These are phyloP conservation scores for Sitophilus oryzae DNA, from an alignment of 1,140 invertebrate genomes.

Conservation along the genomic window DNA sequence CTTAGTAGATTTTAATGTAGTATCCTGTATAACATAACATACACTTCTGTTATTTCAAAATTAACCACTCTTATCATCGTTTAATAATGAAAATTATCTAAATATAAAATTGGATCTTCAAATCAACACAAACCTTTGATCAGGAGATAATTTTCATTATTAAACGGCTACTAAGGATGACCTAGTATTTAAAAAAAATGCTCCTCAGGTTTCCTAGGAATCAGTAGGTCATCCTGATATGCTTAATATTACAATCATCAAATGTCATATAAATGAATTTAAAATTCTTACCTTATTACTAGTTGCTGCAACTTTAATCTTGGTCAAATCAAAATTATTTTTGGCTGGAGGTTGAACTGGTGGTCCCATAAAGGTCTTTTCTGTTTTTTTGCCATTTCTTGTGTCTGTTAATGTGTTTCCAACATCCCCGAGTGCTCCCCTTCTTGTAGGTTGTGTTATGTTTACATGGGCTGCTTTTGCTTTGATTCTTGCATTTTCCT, in stretches of 20 bases:
- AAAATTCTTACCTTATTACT: constrained; percentile 1
- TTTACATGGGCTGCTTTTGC: constrained; percentile 8
- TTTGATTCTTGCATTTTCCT: constrained; percentile 22
- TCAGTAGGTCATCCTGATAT: no score
- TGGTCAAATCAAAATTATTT: background rate
- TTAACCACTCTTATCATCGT: no score
- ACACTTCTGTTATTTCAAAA: no score
- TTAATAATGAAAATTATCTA: no score
- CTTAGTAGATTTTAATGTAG: background rate
- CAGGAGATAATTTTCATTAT: no score
- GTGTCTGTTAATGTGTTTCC: constrained; percentile 24
- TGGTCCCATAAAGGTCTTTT: constrained; percentile 11
- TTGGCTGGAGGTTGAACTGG: background rate
- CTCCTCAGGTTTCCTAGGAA: no score
- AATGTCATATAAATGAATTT: no score
- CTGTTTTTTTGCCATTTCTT: background rate
- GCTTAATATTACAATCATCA: no score
- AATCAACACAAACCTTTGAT: no score
- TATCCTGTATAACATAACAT: background rate
- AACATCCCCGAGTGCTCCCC: constrained; percentile 30
- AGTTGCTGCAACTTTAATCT: background rate
- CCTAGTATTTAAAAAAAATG: no score
- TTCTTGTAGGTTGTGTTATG: constrained; percentile 11
- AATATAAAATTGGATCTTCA: no score
- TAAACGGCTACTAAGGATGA: no score